Conservation (phyloP, 2,888 invertebrate species). For the Molanna angustata region DNA sequence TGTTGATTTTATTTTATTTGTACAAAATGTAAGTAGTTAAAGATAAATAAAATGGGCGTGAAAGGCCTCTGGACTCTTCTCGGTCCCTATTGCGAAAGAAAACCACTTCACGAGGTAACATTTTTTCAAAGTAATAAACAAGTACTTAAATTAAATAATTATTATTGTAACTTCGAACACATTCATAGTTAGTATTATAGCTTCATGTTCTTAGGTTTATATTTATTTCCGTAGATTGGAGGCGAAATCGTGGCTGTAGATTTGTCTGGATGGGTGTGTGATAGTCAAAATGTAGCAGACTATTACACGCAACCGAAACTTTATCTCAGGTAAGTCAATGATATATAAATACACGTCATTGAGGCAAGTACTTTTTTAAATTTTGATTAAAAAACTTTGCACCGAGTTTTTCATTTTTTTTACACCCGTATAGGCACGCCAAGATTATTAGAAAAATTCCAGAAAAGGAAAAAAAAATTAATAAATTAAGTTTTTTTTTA, state of each 20-base stretch:
- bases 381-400: too few relatives aligned
- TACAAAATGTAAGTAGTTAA: not conserved
- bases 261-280: constrained; percentile 89
- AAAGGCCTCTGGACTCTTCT: constrained; percentile 83
- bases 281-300: constrained; percentile 75
- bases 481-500: too few relatives aligned
- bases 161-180: too few relatives aligned
- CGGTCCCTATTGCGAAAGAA: constrained; percentile 72
- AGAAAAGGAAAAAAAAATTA: too few relatives aligned
- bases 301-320: constrained; percentile 72
- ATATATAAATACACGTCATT: too few relatives aligned
- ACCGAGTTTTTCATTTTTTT: too few relatives aligned
- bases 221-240: constrained; percentile 48
- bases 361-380: too few relatives aligned
- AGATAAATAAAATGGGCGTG: constrained; percentile 77
- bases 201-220: not conserved
- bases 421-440: too few relatives aligned
- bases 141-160: too few relatives aligned
- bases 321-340: constrained; percentile 77
- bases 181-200: too few relatives aligned
- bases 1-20: not conserved
- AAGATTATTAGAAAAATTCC: too few relatives aligned
- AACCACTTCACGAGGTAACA: constrained; percentile 68
- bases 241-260: constrained; percentile 85
- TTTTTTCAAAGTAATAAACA: not conserved